Conservation (phyloP, 2,797 vertebrate species). For the Perodicticus potto region DNA sequence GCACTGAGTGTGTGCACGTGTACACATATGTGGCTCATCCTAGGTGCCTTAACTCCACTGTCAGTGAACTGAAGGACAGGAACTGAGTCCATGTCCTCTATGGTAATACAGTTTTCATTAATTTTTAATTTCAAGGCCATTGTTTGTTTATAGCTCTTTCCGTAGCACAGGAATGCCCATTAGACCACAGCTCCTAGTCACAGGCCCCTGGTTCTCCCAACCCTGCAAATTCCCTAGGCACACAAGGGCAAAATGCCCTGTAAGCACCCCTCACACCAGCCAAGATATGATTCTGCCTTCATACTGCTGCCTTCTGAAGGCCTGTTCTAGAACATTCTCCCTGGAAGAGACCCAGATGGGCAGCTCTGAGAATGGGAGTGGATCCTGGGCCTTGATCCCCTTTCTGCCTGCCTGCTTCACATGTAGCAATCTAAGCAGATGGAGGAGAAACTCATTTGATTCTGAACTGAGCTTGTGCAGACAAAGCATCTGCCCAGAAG, state of each 20-base stretch:
- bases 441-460: not conserved
- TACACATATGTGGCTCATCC: not conserved
- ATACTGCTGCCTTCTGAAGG: not conserved
- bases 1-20: fast-evolving
- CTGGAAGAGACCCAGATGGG: fast-evolving
- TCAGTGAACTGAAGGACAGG: not conserved
- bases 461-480: not conserved
- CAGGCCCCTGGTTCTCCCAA: fast-evolving
- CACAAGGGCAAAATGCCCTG: not conserved
- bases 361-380: not conserved
- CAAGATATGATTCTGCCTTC: not conserved
- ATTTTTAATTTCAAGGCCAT: not conserved
- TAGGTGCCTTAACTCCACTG: not conserved
- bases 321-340: not conserved
- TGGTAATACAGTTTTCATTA: not conserved
- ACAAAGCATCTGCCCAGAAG: not conserved
- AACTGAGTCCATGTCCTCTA: not conserved
- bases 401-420: not conserved
- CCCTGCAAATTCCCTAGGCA: not conserved
- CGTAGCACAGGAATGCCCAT: not conserved
- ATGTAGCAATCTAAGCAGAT: not conserved
- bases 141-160: not conserved
- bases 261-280: not conserved
- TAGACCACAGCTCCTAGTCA: not conserved
- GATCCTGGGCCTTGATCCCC: fast-evolving